A percentile compares a stretch with the other conserved stretches of the same genome.
Evolutionary conservation across 2,888 invertebrate species (phyloP).

Genomic region (Erebia palarica): DNA sequence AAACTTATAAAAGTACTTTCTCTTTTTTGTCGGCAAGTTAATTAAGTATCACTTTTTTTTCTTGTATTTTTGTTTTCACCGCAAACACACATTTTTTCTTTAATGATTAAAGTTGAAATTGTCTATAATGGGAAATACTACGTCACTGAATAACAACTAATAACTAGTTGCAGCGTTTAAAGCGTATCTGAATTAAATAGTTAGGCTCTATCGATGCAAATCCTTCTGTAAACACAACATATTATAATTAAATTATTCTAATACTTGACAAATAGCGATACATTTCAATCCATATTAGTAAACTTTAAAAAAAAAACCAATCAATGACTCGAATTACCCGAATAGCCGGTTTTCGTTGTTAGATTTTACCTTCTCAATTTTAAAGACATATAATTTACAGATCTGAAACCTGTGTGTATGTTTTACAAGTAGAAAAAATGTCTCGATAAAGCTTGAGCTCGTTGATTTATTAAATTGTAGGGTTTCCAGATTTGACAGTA

Average conservation of each 20-base stretch:
- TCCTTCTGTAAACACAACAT: neutral
- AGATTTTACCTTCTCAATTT: conserved; percentile 5
- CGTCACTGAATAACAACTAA: neutral
- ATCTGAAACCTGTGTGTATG: neutral
- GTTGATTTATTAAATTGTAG: neutral
- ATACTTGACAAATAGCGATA: conserved; percentile 8
- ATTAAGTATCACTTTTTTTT: conserved; percentile 24
- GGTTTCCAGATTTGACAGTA: too few species aligned
- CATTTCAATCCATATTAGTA: conserved; percentile 11
- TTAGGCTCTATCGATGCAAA: neutral
- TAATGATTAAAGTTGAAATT: conserved; percentile 3
- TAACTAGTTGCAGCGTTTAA: neutral
- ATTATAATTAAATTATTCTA: neutral
- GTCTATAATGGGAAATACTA: neutral
- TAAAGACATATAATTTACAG: neutral
- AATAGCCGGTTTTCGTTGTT: conserved; percentile 7
- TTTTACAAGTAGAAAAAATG: neutral
- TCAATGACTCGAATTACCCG: conserved; percentile 20
- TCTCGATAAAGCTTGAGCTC: neutral
- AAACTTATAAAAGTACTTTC: conserved; percentile 42
- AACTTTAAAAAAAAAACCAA: conserved; percentile 7
- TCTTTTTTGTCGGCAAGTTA: conserved; percentile 30
- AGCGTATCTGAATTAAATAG: too few species aligned
- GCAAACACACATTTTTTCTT: neutral
- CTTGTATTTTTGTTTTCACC: conserved; percentile 5